Conservation (phyloP, 1,140 invertebrate species). For the Trachymyrmex septentrionalis region DNA sequence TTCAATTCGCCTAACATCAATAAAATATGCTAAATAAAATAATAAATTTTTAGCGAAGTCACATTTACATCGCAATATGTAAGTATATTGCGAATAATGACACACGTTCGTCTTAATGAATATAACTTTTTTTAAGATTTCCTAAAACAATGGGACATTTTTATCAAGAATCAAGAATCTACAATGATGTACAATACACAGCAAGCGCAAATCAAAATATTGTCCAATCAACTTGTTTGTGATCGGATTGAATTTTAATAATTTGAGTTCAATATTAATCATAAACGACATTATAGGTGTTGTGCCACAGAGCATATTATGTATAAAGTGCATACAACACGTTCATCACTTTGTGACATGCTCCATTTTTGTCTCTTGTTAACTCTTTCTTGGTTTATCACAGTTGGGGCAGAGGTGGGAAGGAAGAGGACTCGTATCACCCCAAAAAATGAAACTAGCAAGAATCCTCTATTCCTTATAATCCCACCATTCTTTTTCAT, state of each 20-base stretch:
- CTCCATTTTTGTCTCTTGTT: slow-evolving; percentile 75
- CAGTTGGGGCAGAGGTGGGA: slow-evolving; percentile 83
- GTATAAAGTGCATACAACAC: slow-evolving; percentile 74
- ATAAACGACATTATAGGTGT: slow-evolving; percentile 72
- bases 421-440: slow-evolving; percentile 68
- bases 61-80: slow-evolving; percentile 33
- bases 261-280: slow-evolving; percentile 70
- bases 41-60: slow-evolving; percentile 61
- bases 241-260: slow-evolving; percentile 76
- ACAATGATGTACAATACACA: slow-evolving; percentile 67
- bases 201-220: slow-evolving; percentile 74
- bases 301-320: slow-evolving; percentile 76
- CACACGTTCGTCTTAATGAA: slow-evolving; percentile 3
- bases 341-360: slow-evolving; percentile 70
- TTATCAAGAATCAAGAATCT: slow-evolving; percentile 61
- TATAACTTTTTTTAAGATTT: slow-evolving; percentile 58
- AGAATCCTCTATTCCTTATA: slow-evolving; percentile 91
- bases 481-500: slow-evolving; percentile 99
- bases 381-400: slow-evolving; percentile 83
- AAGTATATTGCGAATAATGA: slow-evolving; percentile 27
- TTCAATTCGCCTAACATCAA: not conserved
- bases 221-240: slow-evolving; percentile 69
- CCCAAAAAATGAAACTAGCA: slow-evolving; percentile 63
- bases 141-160: slow-evolving; percentile 63
- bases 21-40: slow-evolving; percentile 52